Evolutionary conservation across 30 jellyfish, hydroid and myxozoan species (phyloP), one percentile per base, ranked within the genome.

Genomic region (Clytia hemisphaerica): DNA sequence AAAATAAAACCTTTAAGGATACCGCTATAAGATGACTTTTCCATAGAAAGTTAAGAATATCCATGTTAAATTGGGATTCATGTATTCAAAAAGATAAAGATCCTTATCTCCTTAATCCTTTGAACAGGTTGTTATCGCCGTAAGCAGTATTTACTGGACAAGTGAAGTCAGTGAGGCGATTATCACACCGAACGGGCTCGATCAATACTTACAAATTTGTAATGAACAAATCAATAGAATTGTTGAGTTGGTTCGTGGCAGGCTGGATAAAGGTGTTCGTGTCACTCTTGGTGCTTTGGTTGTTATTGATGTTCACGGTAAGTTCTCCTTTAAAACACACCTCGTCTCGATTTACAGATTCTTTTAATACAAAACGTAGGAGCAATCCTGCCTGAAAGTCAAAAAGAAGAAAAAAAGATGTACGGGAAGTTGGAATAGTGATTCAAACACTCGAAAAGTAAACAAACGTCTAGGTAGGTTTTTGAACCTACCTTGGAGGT

Each of bases 111-210:
- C 14, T 42, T 12, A 0, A 42, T 53, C 25, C 10, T 14, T 12
- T 37, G 38, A 63, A 0, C 50, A 88, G 97, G 68, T 88, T 49
- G 97, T 88, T 4, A 88, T 88, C 33, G 94, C 97, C 32, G 97
- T 88, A 22, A 88, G 97, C 61, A 79, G 97, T 71, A 88, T 88
- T 21, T 88, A 71, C 45, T 88, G 97, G 97, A 88, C 97, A 3
- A 65, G 78, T 12, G 95, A 88, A 58, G 97, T 88, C 40, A 76
- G 89, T 24, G 90, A 88, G 29, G 93, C 97, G 30, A 88, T 88
- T 27, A 72, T 50, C 61, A 68, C 33, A 27, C 57, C 65, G 36
- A 60, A 73, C 45, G 97, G 94, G 1, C 45, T 70, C 26, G 26
- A 71, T 79, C 58, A 68, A 45, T 86, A 86, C 49, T 61, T 60